These are phyloP conservation scores for Entomobrya proxima DNA, from an alignment of 2,888 invertebrate genomes.

Conservation along the genomic window DNA sequence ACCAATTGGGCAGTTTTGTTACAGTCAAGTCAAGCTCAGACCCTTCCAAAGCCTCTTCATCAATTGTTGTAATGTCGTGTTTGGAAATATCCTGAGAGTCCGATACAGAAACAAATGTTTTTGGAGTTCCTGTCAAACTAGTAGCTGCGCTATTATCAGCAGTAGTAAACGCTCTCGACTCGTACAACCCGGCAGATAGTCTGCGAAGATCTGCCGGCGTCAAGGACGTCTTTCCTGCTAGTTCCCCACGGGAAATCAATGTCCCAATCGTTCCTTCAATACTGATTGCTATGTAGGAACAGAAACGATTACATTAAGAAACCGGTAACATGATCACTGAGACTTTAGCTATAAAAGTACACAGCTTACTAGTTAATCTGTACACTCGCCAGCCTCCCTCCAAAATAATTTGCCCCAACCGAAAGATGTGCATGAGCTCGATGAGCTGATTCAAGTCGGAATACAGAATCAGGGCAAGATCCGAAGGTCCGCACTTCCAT, in stretches of 20 bases:
- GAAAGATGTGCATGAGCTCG: slow-evolving; percentile 74
- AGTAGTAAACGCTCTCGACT: slow-evolving; percentile 17
- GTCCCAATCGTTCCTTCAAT: slow-evolving; percentile 72
- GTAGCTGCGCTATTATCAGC: slow-evolving; percentile 49
- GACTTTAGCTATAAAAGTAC: not conserved
- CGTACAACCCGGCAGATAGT: slow-evolving; percentile 68
- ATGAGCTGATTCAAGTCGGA: slow-evolving; percentile 85
- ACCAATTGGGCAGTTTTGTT: slow-evolving; percentile 71
- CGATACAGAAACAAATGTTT: slow-evolving; percentile 47
- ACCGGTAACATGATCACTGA: not conserved
- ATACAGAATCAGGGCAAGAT: slow-evolving; percentile 86
- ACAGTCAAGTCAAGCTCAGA: slow-evolving; percentile 62
- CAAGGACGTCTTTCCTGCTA: slow-evolving; percentile 56
- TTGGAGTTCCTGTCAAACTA: slow-evolving; percentile 67
- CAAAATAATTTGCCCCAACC: slow-evolving; percentile 71
- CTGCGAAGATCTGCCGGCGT: slow-evolving; percentile 72
- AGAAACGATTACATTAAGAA: not conserved
- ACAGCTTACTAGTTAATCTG: slow-evolving; percentile 69
- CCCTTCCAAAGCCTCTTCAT: slow-evolving; percentile 70
- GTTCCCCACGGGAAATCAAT: slow-evolving; percentile 63
- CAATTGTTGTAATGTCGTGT: slow-evolving; percentile 72
- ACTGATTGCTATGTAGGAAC: slow-evolving; percentile 61
- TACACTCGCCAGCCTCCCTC: slow-evolving; percentile 74
- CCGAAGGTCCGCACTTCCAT: slow-evolving; percentile 87
- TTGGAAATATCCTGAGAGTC: slow-evolving; percentile 70